A percentile compares a stretch with the other conserved stretches of the same genome.
These are phyloP conservation scores for Trogon surrucura DNA, from an alignment of 2,113 vertebrate species.

Conservation along the genomic window DNA sequence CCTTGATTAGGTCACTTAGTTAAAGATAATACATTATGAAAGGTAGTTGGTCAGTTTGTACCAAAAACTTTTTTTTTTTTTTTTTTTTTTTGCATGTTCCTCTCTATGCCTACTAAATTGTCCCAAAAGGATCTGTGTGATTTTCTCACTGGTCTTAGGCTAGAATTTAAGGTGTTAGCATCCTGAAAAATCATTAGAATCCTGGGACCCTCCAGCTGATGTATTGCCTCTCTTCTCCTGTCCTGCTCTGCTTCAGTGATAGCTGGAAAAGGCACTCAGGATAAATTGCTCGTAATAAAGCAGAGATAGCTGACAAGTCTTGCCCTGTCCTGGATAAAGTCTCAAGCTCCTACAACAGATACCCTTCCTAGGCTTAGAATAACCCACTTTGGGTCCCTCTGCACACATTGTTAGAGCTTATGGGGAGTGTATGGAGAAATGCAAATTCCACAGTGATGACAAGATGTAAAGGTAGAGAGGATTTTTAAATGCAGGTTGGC, in stretches of 20 bases:
- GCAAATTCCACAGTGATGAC: background rate
- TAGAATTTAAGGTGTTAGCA: background rate
- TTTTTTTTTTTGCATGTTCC: background rate
- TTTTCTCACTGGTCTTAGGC: background rate
- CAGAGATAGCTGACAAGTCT: background rate
- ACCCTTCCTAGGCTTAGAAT: background rate
- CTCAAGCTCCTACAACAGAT: background rate
- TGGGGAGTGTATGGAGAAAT: background rate
- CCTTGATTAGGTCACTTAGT: background rate
- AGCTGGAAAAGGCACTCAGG: background rate
- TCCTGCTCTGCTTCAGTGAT: background rate
- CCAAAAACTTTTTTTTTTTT: background rate
- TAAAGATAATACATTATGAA: background rate
- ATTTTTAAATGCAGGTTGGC: background rate
- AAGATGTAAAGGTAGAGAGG: background rate
- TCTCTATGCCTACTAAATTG: background rate
- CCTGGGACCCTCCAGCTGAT: background rate
- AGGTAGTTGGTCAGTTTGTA: background rate
- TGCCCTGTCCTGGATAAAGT: background rate
- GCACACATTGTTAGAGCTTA: background rate
- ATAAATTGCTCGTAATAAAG: background rate
- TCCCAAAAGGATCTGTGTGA: background rate
- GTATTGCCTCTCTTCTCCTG: background rate
- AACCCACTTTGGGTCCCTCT: background rate
- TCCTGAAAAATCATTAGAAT: background rate